Evolutionary conservation across 2,888 invertebrate species (phyloP).

Genomic region (Drosophila leonis): DNA sequence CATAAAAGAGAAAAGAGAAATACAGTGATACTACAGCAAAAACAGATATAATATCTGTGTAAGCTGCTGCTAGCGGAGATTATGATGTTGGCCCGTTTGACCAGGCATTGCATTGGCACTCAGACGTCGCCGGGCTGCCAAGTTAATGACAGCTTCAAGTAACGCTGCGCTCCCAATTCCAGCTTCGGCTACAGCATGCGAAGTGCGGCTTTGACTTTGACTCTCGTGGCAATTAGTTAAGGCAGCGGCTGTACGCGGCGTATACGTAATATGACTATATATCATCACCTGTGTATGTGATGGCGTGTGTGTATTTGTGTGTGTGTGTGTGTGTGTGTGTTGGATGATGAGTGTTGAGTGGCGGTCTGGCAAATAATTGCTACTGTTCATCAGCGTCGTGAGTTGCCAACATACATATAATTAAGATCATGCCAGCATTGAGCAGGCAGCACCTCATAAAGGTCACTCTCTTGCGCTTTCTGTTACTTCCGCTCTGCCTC

Average conservation of each 20-base stretch:
- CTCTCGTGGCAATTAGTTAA: constrained; percentile 58
- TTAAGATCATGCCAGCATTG: constrained; percentile 56
- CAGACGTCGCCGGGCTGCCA: constrained; percentile 62
- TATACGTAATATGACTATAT: constrained; percentile 73
- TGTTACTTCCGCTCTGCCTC: constrained; percentile 4
- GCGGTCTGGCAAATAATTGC: constrained; percentile 76
- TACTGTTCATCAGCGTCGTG: constrained; percentile 72
- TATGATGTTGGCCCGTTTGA: constrained; percentile 69
- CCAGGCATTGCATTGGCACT: constrained; percentile 60
- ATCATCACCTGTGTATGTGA: constrained; percentile 50
- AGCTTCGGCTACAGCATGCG: neutral
- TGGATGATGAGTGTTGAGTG: constrained; percentile 69
- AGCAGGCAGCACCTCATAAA: constrained; percentile 41
- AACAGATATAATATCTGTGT: constrained; percentile 32
- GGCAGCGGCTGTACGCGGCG: constrained; percentile 56
- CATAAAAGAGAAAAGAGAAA: constrained; percentile 43
- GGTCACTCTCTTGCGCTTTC: constrained; percentile 45
- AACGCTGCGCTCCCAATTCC: constrained; percentile 38
- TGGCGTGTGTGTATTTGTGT: constrained; percentile 1
- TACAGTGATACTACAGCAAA: constrained; percentile 18
- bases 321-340: constrained; percentile 33
- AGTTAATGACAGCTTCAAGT: constrained; percentile 78
- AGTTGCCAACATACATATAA: constrained; percentile 72
- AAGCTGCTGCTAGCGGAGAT: constrained; percentile 51
- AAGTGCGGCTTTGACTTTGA: constrained; percentile 55